Evolutionary conservation across 2,797 vertebrate genomes (phyloP), one percentile per base, ranked within the genome.

Genomic region (Sciaenops ocellatus): DNA sequence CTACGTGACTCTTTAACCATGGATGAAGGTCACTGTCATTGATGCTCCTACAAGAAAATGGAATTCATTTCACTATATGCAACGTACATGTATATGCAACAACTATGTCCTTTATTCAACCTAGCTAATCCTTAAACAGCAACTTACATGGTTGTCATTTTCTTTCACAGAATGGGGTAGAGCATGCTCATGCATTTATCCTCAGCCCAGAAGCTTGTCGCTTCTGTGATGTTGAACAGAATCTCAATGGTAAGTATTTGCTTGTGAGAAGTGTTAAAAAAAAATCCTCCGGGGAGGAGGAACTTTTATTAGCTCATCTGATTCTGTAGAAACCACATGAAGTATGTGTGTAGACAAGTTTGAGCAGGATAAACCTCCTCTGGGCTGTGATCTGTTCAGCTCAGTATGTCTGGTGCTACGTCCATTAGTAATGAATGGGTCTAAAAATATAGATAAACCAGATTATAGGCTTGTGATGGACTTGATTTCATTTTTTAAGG

Each of bases 151-250:
- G 54, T n/a, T 54, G 0, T 18, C 24, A 6, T 68, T 20, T 17
- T 60, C 61, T 79, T 73, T 34, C 76, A 73, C 90, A 99, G 98
- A 95, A 98, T 16, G 97, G 97, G 0, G 81, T 90, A 5, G 92
- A 95, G 51, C 98, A 99, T 0, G 70, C 89, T 75, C 98, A 99
- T 46, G 96, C 98, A 1, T 99, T 99, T 67, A 96, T 99, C 78
- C 87, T 83, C 18, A 96, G 93, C 90, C 96, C 97, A 24, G 97
- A 98, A 22, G 92, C 93, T 28, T 94, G 82, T 38, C 97, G 93
- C 67, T 98, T 98, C 91, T 99, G 97, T 85, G 97, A 99, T 64
- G 97, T 95, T 61, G 96, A 98, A 82, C 97, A 96, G 87, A 86
- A 93, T 87, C 92, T 94, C 50, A 92, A 91, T 3, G 96, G 98